These are phyloP conservation scores for Lithobates pipiens DNA, from an alignment of 2,797 vertebrate species.

Conservation along the genomic window DNA sequence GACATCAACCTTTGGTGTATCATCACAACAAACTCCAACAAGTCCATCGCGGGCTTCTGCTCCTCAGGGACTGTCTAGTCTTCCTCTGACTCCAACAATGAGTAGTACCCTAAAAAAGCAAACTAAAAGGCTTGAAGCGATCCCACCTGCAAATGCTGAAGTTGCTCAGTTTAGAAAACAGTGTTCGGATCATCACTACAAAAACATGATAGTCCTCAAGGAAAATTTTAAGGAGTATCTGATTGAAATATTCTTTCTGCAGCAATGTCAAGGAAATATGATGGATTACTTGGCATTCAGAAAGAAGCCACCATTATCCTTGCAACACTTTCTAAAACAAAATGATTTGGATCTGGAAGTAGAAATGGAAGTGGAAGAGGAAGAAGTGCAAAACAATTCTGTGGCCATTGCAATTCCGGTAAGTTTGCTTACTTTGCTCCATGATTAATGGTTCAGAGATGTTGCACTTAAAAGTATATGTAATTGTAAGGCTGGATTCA, in stretches of 20 bases:
- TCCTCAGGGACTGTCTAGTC: conserved; percentile 81
- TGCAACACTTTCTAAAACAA: conserved; percentile 93
- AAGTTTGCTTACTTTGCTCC: background rate
- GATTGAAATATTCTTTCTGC: conserved; percentile 95
- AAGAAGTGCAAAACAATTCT: conserved; percentile 93
- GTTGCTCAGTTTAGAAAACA: conserved; percentile 91
- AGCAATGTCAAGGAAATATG: conserved; percentile 98
- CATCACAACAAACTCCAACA: conserved; percentile 84
- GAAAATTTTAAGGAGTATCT: conserved; percentile 93
- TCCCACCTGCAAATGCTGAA: conserved; percentile 90
- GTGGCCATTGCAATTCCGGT: conserved; percentile 84
- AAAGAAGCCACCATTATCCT: conserved; percentile 92
- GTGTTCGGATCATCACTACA: conserved; percentile 90
- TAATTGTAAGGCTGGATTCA: too few relatives aligned
- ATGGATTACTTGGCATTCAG: conserved; percentile 97
- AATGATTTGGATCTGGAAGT: conserved; percentile 91
- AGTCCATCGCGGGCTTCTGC: conserved; percentile 88
- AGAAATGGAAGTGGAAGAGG: conserved; percentile 74
- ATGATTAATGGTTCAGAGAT: too few relatives aligned
- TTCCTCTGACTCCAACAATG: conserved; percentile 78
- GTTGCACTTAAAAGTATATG: too few relatives aligned
- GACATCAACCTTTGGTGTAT: conserved; percentile 82
- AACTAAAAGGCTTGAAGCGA: conserved; percentile 90
- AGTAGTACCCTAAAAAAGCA: conserved; percentile 81
- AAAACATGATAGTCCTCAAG: conserved; percentile 89